phyloP scores from a whole-genome alignment of 2,113 vertebrate species.

The Gopherus flavomarginatus region DNA sequence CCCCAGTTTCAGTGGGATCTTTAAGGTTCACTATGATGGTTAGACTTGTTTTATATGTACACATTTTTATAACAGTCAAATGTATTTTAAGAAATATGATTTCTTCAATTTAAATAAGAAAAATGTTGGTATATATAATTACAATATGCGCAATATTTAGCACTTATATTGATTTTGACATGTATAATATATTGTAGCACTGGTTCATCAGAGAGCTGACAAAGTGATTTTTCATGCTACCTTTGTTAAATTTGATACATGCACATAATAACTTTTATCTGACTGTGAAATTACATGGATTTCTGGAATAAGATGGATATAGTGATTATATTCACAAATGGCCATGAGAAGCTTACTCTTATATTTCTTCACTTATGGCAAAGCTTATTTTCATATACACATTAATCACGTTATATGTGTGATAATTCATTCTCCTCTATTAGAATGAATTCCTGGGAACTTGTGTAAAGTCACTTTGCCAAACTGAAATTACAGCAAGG shows the following conservation, averaged over 20 bases:
- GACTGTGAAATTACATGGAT: constrained; percentile 37
- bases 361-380: constrained; percentile 46
- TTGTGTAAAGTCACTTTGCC: not conserved
- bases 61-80: not conserved
- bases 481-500: not conserved
- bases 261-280: not conserved
- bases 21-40: not conserved
- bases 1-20: not conserved
- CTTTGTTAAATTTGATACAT: constrained; percentile 24
- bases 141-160: not conserved
- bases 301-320: constrained; percentile 46
- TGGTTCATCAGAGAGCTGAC: not conserved
- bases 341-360: constrained; percentile 24
- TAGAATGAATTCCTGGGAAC: constrained; percentile 36
- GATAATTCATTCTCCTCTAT: constrained; percentile 19
- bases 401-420: constrained; percentile 46
- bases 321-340: constrained; percentile 19
- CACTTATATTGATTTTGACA: constrained; percentile 40
- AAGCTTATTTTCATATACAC: constrained; percentile 42
- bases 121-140: constrained; percentile 23
- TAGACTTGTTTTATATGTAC: not conserved
- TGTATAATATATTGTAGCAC: not conserved
- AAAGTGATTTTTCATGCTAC: constrained; percentile 38
- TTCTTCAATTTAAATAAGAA: constrained; percentile 34
- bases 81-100: constrained; percentile 18